phyloP scores from a whole-genome alignment of 2,113 vertebrate genomes.

The Cololabis saira region DNA sequence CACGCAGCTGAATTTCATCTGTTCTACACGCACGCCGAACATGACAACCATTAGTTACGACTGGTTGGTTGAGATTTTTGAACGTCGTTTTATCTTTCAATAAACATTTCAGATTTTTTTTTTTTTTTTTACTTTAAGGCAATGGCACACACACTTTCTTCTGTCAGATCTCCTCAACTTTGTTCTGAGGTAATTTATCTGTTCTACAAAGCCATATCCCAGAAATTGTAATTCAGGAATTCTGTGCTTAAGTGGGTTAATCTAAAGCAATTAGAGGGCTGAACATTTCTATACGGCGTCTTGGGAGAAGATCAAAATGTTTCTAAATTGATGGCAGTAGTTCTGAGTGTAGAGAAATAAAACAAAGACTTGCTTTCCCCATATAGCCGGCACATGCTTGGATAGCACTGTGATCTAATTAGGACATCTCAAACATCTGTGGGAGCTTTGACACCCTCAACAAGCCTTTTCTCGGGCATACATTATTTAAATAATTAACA shows the following conservation, averaged over 20 bases:
- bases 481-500: slow-evolving; percentile 13
- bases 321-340: slow-evolving; percentile 50
- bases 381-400: slow-evolving; percentile 44
- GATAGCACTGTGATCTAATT: slow-evolving; percentile 52
- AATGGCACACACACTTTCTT: background rate
- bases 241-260: slow-evolving; percentile 60
- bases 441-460: slow-evolving; percentile 23
- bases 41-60: slow-evolving; percentile 27
- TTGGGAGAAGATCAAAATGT: slow-evolving; percentile 56
- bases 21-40: slow-evolving; percentile 29
- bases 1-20: slow-evolving; percentile 51
- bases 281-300: slow-evolving; percentile 41
- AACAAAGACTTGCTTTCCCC: slow-evolving; percentile 44
- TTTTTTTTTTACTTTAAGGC: background rate
- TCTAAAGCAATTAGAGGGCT: slow-evolving; percentile 67
- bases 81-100: slow-evolving; percentile 3
- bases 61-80: slow-evolving; percentile 6
- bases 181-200: slow-evolving; percentile 14
- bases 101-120: slow-evolving; percentile 2
- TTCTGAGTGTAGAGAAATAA: slow-evolving; percentile 31
- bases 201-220: slow-evolving; percentile 16
- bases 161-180: background rate
- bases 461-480: slow-evolving; percentile 20
- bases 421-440: slow-evolving; percentile 58
- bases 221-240: slow-evolving; percentile 51